phyloP scores from a whole-genome alignment of 2,888 invertebrate genomes.

The Hyposoter dolosus region DNA sequence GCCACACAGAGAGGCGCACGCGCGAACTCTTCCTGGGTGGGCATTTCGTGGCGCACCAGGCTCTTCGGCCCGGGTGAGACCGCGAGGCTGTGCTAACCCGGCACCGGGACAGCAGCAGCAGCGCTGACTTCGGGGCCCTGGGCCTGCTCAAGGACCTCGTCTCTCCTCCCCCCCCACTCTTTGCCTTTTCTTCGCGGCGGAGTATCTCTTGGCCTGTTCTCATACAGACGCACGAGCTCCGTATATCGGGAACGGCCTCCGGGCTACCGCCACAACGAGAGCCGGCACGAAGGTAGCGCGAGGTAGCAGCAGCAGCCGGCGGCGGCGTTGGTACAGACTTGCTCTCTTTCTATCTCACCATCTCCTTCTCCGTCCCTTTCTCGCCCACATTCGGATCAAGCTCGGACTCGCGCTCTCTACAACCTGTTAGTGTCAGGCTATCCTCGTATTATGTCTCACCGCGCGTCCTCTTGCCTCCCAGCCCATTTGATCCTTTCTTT shows the following conservation, averaged over 20 bases:
- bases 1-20: slow-evolving; percentile 84
- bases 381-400: slow-evolving; percentile 45
- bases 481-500: slow-evolving; percentile 64
- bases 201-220: background rate
- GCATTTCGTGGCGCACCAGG: slow-evolving; percentile 78
- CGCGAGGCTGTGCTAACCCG: slow-evolving; percentile 1
- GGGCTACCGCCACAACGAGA: slow-evolving; percentile 45
- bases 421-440: slow-evolving; percentile 83
- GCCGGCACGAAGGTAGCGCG: slow-evolving; percentile 58
- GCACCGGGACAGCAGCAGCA: slow-evolving; percentile 18
- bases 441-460: slow-evolving; percentile 81
- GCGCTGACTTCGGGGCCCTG: slow-evolving; percentile 24
- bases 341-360: slow-evolving; percentile 41
- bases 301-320: slow-evolving; percentile 45
- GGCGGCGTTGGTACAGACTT: slow-evolving; percentile 49
- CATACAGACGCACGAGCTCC: background rate
- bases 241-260: slow-evolving; percentile 37
- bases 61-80: slow-evolving; percentile 28
- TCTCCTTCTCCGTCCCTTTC: slow-evolving; percentile 30
- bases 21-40: slow-evolving; percentile 84
- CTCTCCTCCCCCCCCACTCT: background rate
- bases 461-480: slow-evolving; percentile 74
- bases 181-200: background rate
- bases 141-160: slow-evolving; percentile 21
- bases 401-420: slow-evolving; percentile 74